A percentile compares a stretch with the other conserved stretches of the same genome.
Conservation (phyloP, 2,113 vertebrate genomes). For the Cromileptes altivelis region DNA sequence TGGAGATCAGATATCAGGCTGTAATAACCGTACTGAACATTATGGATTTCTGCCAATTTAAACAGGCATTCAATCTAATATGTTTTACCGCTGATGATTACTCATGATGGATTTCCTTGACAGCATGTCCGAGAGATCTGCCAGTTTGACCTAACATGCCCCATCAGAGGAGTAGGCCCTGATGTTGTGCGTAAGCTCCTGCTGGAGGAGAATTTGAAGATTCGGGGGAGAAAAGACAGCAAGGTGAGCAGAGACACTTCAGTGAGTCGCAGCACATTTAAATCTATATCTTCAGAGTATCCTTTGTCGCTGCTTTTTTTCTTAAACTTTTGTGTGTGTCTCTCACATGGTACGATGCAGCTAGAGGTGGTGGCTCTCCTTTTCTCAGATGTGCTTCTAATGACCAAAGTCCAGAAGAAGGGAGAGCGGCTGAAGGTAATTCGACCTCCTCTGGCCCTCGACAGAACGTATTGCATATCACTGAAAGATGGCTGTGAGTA, state of each 20-base stretch:
- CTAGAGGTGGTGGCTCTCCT: constrained; percentile 87
- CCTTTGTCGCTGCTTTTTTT: neutral
- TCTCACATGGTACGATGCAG: constrained; percentile 58
- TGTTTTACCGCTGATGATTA: neutral
- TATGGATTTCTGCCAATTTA: neutral
- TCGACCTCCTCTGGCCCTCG: constrained; percentile 87
- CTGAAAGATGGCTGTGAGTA: constrained; percentile 88
- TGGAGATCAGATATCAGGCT: too few species aligned
- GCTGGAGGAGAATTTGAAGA: constrained; percentile 83
- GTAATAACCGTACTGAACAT: neutral
- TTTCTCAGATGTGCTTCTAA: constrained; percentile 89
- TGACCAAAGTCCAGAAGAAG: constrained; percentile 89
- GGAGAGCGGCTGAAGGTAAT: constrained; percentile 86
- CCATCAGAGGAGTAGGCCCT: constrained; percentile 80
- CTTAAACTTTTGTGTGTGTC: neutral
- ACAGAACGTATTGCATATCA: constrained; percentile 81
- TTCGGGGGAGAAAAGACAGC: constrained; percentile 87
- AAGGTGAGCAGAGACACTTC: constrained; percentile 80
- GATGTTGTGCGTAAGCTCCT: constrained; percentile 84
- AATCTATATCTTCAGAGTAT: neutral
- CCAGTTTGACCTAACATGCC: constrained; percentile 83
- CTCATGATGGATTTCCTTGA: neutral
- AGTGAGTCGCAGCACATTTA: neutral
- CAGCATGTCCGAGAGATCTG: constrained; percentile 85
- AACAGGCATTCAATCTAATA: neutral